These are phyloP conservation scores for human (Homo sapiens) DNA, from an alignment of 2,113 vertebrate genomes.

Conservation along the genomic window GRCh38 chr7:93012001-93012500, in stretches of 20 bases:
- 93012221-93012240: background rate
- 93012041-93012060: background rate
- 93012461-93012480: background rate
- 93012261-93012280: background rate
- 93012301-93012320: background rate
- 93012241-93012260: background rate
- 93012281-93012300: background rate
- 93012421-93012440: background rate
- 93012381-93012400: background rate
- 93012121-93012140: background rate
- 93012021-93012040: background rate
- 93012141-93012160: background rate
- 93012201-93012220: background rate
- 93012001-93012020: constrained; percentile 8
- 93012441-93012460: constrained; percentile 18
- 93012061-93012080: background rate
- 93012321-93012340: background rate
- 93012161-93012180: background rate
- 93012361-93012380: background rate
- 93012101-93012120: background rate
- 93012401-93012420: constrained; percentile 2
- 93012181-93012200: background rate
- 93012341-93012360: background rate
- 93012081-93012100: background rate
- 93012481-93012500: background rate